Base-by-base conservation (phyloP, 2,113 vertebrate species). In the Daubentonia madagascariensis region DNA sequence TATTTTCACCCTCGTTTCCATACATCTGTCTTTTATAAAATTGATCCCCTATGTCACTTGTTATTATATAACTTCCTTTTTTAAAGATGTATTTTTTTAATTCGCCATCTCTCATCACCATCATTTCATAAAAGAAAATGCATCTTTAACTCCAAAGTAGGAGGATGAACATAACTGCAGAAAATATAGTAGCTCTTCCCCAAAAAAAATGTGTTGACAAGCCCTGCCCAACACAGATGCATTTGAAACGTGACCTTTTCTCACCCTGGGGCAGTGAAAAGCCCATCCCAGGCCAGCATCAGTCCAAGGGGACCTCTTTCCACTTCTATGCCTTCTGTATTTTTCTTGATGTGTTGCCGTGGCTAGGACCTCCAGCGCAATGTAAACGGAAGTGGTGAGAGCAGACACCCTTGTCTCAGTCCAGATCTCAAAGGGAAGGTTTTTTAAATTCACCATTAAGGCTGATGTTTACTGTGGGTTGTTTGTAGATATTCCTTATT, bases 51-150 rank as follows among this genome's bases (percentile, higher is more conserved):
- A 23, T 0, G 43, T 28, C 32, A 40, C 16, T 65, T 43, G 13
- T 18, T 54, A 14, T 23, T 61, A 30, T 37, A 61, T 32, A 78
- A 57, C 37, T 28, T 89, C 10, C 40, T 78, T 78, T 91, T 68
- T 78, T 68, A 25, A 59, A 20, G 43, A 83, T 16, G 11, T 13
- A 3, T 72, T 61, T 89, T 75, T 93, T 63, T 7, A 87, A 57
- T 78, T 40, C 10, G 5, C 32, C 35, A 84, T 75, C 17, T 95
- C n/a, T 90, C 30, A 35, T 48, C 72, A 70, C 25, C 35, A 54
- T 57, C 9, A 37, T 96, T 72, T 83, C n/a, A 73, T 90, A 67
- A 90, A 97, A 92, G 84, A 94, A 89, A 93, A 59, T 67, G 14
- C 16, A 72, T 25, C 14, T 67, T 87, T 61, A 84, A 72, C 83